Conservation (phyloP, 1,140 invertebrate genomes). For the Yoshiicerus persimilis region DNA sequence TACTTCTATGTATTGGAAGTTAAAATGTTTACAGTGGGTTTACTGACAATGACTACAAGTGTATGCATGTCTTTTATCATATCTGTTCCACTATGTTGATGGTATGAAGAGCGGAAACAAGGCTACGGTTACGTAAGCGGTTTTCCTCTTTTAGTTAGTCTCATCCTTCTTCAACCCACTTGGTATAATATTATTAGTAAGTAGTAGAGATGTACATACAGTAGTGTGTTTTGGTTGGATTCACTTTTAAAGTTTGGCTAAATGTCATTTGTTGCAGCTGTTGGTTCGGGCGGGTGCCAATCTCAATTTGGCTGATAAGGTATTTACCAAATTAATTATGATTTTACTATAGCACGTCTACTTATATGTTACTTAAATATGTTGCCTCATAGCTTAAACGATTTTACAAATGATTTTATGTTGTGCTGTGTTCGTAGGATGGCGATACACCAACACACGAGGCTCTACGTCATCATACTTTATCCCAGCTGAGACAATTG, state of each 20-base stretch:
- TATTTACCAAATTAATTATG: conserved; percentile 71
- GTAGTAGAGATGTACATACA: too few relatives aligned
- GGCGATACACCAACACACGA: conserved; percentile 82
- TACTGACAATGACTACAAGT: not conserved
- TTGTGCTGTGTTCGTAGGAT: not conserved
- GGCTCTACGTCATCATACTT: conserved; percentile 89
- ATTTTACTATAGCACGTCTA: not conserved
- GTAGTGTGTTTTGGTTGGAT: conserved; percentile 4
- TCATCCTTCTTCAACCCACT: not conserved
- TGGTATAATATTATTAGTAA: not conserved
- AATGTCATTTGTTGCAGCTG: conserved; percentile 60
- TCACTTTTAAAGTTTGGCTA: not conserved
- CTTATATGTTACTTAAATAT: not conserved
- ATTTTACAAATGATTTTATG: not conserved
- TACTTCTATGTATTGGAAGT: not conserved
- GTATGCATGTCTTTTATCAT: not conserved
- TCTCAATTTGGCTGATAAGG: conserved; percentile 89
- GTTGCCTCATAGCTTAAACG: not conserved
- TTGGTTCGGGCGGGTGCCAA: conserved; percentile 89
- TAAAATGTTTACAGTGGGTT: not conserved
- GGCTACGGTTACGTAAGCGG: not conserved
- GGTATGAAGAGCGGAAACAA: not conserved
- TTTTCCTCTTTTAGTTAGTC: not conserved
- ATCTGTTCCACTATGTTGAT: not conserved
- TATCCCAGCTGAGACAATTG: conserved; percentile 88